phyloP scores from a whole-genome alignment of 2,797 vertebrate genomes.

The Acipenser ruthenus region DNA sequence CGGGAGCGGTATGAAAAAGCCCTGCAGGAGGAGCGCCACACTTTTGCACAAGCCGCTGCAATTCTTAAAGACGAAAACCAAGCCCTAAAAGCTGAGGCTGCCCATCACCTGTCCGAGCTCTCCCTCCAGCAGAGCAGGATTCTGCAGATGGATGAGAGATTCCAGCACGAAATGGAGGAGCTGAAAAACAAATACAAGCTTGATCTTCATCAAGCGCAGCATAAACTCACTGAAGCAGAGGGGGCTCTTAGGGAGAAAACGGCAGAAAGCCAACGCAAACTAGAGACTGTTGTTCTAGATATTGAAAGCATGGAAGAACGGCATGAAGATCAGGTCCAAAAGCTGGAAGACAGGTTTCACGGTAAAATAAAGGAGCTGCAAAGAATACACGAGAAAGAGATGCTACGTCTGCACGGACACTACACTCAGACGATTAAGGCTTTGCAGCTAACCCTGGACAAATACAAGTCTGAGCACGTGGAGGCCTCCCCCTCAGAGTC shows the following conservation, averaged over 20 bases:
- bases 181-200: slow-evolving; percentile 62
- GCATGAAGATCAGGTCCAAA: slow-evolving; percentile 67
- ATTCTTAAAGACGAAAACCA: slow-evolving; percentile 71
- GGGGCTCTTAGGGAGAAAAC: slow-evolving; percentile 63
- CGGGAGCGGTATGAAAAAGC: slow-evolving; percentile 70
- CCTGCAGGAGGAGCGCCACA: slow-evolving; percentile 66
- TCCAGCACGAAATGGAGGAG: slow-evolving; percentile 57
- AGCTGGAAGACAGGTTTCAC: slow-evolving; percentile 75
- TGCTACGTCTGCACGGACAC: slow-evolving; percentile 69
- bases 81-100: slow-evolving; percentile 65
- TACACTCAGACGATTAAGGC: slow-evolving; percentile 62
- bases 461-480: slow-evolving; percentile 39
- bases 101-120: slow-evolving; percentile 58
- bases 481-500: slow-evolving; percentile 12
- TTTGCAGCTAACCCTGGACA: slow-evolving; percentile 52
- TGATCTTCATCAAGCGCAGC: slow-evolving; percentile 61
- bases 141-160: slow-evolving; percentile 56
- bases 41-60: slow-evolving; percentile 60
- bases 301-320: slow-evolving; percentile 65
- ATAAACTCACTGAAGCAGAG: slow-evolving; percentile 60
- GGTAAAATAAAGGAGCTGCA: slow-evolving; percentile 72
- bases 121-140: slow-evolving; percentile 56
- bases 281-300: slow-evolving; percentile 64
- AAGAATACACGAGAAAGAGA: slow-evolving; percentile 67
- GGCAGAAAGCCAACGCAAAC: slow-evolving; percentile 57